A percentile compares a stretch with the other conserved stretches of the same genome.
These are phyloP conservation scores for Lordiphosa fenestrarum DNA, from an alignment of 2,888 invertebrate genomes.

Conservation along the genomic window DNA sequence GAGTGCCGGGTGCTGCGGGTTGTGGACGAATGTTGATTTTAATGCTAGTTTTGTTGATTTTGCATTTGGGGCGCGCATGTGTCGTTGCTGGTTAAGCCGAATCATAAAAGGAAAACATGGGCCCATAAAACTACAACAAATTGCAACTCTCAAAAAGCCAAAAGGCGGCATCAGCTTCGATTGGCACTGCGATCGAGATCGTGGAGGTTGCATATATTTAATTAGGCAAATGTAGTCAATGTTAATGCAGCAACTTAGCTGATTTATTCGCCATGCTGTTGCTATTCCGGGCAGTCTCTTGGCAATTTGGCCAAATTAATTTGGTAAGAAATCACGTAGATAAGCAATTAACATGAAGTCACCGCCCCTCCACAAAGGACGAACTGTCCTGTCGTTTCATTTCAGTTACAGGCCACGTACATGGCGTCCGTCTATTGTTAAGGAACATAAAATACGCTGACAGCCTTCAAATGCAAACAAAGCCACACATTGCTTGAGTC, in stretches of 20 bases:
- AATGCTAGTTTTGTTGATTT: constrained; percentile 49
- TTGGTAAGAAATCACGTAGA: constrained; percentile 79
- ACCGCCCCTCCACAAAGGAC: constrained; percentile 25
- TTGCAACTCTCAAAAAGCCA: constrained; percentile 15
- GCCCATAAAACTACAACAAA: constrained; percentile 32
- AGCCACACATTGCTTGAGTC: background rate
- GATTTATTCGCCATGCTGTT: constrained; percentile 48
- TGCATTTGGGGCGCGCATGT: constrained; percentile 57
- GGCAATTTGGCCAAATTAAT: constrained; percentile 77
- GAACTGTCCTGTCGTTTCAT: constrained; percentile 32
- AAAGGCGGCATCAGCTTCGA: constrained; percentile 17
- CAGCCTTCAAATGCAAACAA: constrained; percentile 59
- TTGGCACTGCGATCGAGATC: constrained; percentile 4
- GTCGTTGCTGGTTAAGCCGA: constrained; percentile 44
- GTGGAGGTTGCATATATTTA: constrained; percentile 51
- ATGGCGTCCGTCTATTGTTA: constrained; percentile 58
- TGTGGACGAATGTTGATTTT: constrained; percentile 52
- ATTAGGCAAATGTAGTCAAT: constrained; percentile 74
- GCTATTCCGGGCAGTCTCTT: constrained; percentile 18
- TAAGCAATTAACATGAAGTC: constrained; percentile 73
- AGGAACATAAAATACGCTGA: constrained; percentile 61
- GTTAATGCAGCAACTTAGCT: constrained; percentile 73
- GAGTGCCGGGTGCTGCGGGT: constrained; percentile 10
- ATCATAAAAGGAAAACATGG: constrained; percentile 47
- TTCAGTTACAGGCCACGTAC: constrained; percentile 63